phyloP scores from a whole-genome alignment of 2,888 invertebrate species.

The Aleiodes alternator region DNA sequence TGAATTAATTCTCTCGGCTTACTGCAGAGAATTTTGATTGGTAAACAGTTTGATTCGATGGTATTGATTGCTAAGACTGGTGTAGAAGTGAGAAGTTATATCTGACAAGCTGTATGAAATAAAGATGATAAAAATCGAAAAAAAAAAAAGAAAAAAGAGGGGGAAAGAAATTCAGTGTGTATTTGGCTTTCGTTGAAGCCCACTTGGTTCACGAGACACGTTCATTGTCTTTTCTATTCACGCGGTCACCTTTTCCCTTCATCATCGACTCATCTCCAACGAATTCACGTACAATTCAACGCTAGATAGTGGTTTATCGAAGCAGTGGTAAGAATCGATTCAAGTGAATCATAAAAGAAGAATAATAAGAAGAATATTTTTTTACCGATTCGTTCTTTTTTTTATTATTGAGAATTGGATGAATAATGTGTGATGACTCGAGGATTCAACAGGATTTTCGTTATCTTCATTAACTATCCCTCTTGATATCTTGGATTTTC shows the following conservation, averaged over 20 bases:
- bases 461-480: no score
- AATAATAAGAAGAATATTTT: background rate
- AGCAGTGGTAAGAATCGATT: constrained; percentile 46
- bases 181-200: constrained; percentile 38
- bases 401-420: background rate
- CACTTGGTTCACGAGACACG: constrained; percentile 68
- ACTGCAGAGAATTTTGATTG: background rate
- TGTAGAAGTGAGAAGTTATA: background rate
- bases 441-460: no score
- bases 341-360: constrained; percentile 8
- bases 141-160: background rate
- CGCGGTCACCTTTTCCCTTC: constrained; percentile 62
- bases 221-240: constrained; percentile 66
- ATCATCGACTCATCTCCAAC: constrained; percentile 61
- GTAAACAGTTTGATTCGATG: no score
- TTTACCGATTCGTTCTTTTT: constrained; percentile 32
- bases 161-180: background rate
- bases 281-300: constrained; percentile 58
- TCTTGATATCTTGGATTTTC: no score
- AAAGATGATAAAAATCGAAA: constrained; percentile 22
- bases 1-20: background rate
- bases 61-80: no score
- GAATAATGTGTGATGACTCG: no score
- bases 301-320: constrained; percentile 50
- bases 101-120: constrained; percentile 33